Conservation (phyloP, 2,797 vertebrate species). For the Alfaro cultratus region DNA sequence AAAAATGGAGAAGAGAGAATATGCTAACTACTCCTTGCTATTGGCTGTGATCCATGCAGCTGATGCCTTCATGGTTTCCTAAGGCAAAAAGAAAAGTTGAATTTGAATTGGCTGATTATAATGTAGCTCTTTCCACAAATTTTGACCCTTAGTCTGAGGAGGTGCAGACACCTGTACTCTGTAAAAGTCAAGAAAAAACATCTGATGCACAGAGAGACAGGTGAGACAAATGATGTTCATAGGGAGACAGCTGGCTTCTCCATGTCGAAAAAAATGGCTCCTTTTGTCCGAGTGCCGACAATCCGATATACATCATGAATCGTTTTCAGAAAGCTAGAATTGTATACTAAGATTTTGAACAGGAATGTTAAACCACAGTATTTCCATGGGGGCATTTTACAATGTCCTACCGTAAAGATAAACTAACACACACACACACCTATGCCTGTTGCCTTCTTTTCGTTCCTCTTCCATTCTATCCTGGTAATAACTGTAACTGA, state of each 20-base stretch:
- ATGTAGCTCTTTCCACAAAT: conserved; percentile 35
- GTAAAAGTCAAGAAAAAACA: conserved; percentile 44
- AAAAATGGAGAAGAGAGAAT: not conserved
- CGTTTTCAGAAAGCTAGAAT: conserved; percentile 35
- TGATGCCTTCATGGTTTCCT: conserved; percentile 18
- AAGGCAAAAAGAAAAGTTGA: conserved; percentile 38
- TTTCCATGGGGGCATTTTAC: conserved; percentile 20
- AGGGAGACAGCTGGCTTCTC: conserved; percentile 49
- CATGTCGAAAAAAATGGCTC: conserved; percentile 40
- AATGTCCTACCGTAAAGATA: not conserved
- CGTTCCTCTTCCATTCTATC: conserved; percentile 16
- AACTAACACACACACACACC: no score
- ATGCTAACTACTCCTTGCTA: not conserved
- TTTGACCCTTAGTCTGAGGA: conserved; percentile 45
- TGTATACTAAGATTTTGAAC: conserved; percentile 18
- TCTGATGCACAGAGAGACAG: conserved; percentile 45
- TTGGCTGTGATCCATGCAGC: conserved; percentile 15
- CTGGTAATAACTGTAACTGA: conserved; percentile 28
- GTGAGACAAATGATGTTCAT: conserved; percentile 55
- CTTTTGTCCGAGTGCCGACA: conserved; percentile 54
- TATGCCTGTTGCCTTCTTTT: conserved; percentile 4
- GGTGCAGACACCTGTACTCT: conserved; percentile 41
- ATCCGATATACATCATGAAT: conserved; percentile 48
- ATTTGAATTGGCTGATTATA: conserved; percentile 57
- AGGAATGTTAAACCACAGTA: conserved; percentile 11